Percentiles rank a stretch among this genome's conserved stretches.
Evolutionary conservation across 2,888 invertebrate species (phyloP).

Genomic region (Dugesia japonica): DNA sequence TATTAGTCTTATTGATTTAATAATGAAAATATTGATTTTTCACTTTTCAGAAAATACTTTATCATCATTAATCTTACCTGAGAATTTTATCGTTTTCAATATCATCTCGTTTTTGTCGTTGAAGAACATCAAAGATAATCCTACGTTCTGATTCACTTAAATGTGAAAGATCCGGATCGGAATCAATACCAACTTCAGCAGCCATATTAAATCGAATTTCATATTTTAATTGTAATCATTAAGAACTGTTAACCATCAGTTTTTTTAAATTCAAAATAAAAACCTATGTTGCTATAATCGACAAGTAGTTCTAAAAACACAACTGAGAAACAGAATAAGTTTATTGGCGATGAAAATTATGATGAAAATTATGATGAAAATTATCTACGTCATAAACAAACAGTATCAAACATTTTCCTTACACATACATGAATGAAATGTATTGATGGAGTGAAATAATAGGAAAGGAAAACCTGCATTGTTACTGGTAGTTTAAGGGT

Average conservation of each 20-base stretch:
- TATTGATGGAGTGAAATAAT: background rate
- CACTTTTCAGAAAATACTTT: too few species aligned
- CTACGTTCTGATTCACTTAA: background rate
- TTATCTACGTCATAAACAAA: conserved; percentile 12
- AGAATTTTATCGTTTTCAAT: conserved; percentile 3
- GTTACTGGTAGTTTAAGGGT: conserved; percentile 7
- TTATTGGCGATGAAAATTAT: background rate
- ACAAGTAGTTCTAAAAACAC: background rate
- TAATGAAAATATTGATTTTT: too few species aligned
- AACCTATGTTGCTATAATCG: background rate
- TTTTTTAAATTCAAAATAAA: too few species aligned
- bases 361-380: too few species aligned
- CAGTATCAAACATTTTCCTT: conserved; percentile 2
- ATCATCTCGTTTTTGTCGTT: conserved; percentile 12
- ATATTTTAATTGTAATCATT: background rate
- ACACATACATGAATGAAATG: background rate
- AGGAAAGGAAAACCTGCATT: conserved; percentile 1
- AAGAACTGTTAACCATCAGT: background rate
- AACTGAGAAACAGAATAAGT: background rate
- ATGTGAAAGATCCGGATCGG: conserved; percentile 15
- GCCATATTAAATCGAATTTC: background rate
- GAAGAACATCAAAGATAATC: background rate
- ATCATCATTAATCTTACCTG: too few species aligned
- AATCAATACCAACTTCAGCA: background rate
- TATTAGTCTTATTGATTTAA: too few species aligned